Percentiles rank a stretch among this genome's conserved stretches.
Conservation (phyloP, 2,797 vertebrate genomes). For the Melanotaenia parkinsoni region DNA sequence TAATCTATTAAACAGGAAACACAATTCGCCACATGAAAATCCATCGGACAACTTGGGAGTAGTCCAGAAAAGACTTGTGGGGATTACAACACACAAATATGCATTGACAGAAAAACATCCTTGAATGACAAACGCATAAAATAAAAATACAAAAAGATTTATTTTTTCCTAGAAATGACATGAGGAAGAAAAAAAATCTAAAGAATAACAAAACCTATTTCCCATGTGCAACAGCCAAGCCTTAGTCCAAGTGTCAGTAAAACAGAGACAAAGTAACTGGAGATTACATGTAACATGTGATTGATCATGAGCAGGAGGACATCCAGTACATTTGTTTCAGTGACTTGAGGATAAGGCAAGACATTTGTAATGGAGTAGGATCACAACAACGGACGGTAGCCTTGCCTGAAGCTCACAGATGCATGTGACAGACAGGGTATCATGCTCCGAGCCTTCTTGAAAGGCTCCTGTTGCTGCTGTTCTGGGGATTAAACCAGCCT, state of each 20-base stretch:
- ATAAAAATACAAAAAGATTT: not conserved
- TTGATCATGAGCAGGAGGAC: slow-evolving; percentile 61
- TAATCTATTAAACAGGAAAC: not conserved
- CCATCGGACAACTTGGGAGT: not conserved
- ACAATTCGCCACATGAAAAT: not conserved
- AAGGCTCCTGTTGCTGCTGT: slow-evolving; percentile 71
- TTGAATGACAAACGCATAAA: slow-evolving; percentile 12
- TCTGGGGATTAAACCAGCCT: slow-evolving; percentile 79
- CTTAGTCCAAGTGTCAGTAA: slow-evolving; percentile 29
- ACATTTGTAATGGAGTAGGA: slow-evolving; percentile 71
- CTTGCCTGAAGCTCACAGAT: slow-evolving; percentile 60
- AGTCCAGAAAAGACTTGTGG: not conserved
- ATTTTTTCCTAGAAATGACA: slow-evolving; percentile 2
- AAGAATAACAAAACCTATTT: slow-evolving; percentile 26
- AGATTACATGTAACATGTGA: slow-evolving; percentile 58
- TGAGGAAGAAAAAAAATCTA: slow-evolving; percentile 22
- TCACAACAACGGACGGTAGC: slow-evolving; percentile 63
- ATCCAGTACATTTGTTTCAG: slow-evolving; percentile 63
- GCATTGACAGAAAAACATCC: not conserved
- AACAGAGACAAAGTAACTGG: slow-evolving; percentile 33
- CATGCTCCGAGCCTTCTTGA: slow-evolving; percentile 71
- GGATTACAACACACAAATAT: slow-evolving; percentile 16
- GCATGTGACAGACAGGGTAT: slow-evolving; percentile 78
- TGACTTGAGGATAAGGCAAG: slow-evolving; percentile 57
- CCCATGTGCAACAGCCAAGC: slow-evolving; percentile 25